Base-by-base conservation (phyloP, 64 coral and sea anemone genomes). In the Dendronephthya gigantea region DNA sequence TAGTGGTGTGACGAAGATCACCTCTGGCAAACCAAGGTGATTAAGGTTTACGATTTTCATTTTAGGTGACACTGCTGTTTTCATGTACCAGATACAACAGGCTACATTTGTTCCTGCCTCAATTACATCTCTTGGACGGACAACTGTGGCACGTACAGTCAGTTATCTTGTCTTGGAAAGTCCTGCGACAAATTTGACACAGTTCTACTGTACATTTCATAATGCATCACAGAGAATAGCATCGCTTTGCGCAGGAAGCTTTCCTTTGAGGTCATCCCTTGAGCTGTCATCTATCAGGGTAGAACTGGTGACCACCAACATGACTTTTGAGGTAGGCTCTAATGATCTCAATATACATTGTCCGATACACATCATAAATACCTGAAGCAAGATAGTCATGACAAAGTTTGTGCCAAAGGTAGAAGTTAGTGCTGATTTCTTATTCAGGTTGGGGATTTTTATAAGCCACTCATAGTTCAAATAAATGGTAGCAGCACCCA, bases 261-360 rank as follows among this genome's bases (percentile, higher is more conserved):
- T 39, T 1, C 15, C 13, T 15, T 12, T 36, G 15, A 34, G 30
- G 32, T 36, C 72, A 79, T 36, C 72, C 10, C 32, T 79, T 35
- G 72, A 39, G 34, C 36, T 79, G 22, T 1, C 72, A 15, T 79
- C 72, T 34, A 33, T 79, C 19, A 79, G 30, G 34, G 72, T 79
- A 9, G 36, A 2, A 10, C 72, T 79, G 32, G 29, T 34, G 9
- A 34, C 72, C 0, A 79, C 72, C 7, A 79, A 79, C 22, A 35
- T 79, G 72, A 79, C 72, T 29, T 79, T 79, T 79, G 31, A 79
- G 72, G 72, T 79, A 79, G 34, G 41, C 41, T 45, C n/a, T n/a
- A n/a, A n/a, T n/a, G n/a, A n/a, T n/a, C n/a, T n/a, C n/a, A n/a
- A n/a, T n/a, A n/a, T n/a, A n/a, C n/a, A n/a, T n/a, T n/a, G n/a